Base-by-base conservation (phyloP, 2,113 vertebrate genomes). In the Neogobius melanostomus region DNA sequence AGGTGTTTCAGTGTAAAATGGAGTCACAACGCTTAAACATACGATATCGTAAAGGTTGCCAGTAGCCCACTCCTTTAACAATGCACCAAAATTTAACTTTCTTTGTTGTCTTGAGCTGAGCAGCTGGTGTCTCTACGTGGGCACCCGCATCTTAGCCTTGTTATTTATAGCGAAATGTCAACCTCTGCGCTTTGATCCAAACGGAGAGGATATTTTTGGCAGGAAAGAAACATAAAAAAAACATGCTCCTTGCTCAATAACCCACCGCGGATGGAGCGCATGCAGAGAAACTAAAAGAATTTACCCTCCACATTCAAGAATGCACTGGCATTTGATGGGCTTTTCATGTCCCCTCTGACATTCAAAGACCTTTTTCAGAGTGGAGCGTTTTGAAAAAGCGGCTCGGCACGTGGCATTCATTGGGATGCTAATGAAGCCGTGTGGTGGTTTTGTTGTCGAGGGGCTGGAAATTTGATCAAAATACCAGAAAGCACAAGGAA, bases 291-390 rank as follows among this genome's bases (percentile, higher is more conserved):
- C 1, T 36, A 36, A 36, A 36, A 0, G 72, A 8, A 74, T 72
- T 57, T 53, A 69, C 50, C 21, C 0, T 4, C 66, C 1, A 5
- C 28, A 57, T 60, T 59, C 45, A 0, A 36, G 66, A 77, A 75
- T 71, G 68, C 10, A 0, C 71, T 89, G 85, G 79, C 81, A 83
- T 90, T 87, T 85, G 66, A 74, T 70, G 62, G 52, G 83, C 75
- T 85, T 85, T 81, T 79, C 75, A 75, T 85, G 85, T 89, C 84
- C 71, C 59, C 71, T 78, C 56, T 82, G 84, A 86, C 84, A 85
- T 90, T 87, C 77, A 82, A 57, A 82, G 69, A 65, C 77, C 82
- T 81, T 85, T 82, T 80, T 83, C 43, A 75, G 67, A 64, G 57
- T n/a, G 57, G 56, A 71, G 59, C 69, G 11, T 79, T 75, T 81